These are phyloP conservation scores for Rhagium mordax DNA, from an alignment of 2,888 invertebrate species.

Conservation along the genomic window DNA sequence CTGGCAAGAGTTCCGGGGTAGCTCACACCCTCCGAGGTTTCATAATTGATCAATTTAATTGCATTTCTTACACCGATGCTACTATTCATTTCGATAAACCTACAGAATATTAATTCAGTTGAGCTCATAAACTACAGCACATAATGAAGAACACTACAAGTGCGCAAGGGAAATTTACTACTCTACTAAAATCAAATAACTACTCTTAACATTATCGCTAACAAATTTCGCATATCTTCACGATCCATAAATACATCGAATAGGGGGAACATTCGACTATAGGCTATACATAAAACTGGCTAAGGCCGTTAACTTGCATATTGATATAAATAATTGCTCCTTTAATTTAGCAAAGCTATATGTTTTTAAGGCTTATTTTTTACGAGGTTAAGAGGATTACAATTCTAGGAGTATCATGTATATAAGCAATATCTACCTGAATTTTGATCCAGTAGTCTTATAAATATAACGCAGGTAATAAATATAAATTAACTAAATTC, in stretches of 20 bases:
- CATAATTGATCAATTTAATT: constrained; percentile 62
- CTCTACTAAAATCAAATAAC: background rate
- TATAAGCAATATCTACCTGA: no score
- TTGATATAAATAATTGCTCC: no score
- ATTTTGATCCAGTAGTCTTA: no score
- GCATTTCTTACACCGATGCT: constrained; percentile 57
- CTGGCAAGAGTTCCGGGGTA: constrained; percentile 56
- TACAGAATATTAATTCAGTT: constrained; percentile 45
- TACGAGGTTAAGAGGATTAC: no score
- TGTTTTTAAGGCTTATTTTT: no score
- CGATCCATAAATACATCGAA: background rate
- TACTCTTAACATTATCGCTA: background rate
- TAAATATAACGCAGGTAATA: no score
- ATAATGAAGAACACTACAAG: constrained; percentile 25
- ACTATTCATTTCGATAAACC: constrained; percentile 52
- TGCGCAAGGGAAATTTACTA: background rate
- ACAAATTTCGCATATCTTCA: background rate
- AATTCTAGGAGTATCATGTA: no score
- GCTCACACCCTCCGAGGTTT: constrained; percentile 50
- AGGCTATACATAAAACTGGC: no score
- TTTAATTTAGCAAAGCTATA: no score
- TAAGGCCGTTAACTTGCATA: no score
- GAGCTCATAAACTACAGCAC: constrained; percentile 15
- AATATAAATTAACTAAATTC: no score
- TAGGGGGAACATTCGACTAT: no score